Evolutionary conservation across 2,113 vertebrate genomes (phyloP).

Genomic region (Stigmatopora nigra): DNA sequence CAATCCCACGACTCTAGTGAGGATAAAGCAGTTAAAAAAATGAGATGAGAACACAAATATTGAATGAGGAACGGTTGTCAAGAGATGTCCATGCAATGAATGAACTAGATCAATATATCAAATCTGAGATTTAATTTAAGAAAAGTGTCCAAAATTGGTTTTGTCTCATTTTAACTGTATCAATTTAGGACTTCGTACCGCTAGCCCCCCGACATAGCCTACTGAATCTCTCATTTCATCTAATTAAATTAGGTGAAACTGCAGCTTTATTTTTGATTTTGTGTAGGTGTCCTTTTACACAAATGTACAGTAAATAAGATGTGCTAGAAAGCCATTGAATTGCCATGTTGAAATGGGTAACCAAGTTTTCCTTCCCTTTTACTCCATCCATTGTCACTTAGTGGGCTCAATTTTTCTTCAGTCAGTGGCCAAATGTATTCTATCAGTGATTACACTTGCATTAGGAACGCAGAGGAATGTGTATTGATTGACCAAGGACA

Average conservation of each 20-base stretch:
- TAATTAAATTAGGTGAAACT: constrained; percentile 53
- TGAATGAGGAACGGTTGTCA: too few species aligned
- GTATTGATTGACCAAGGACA: constrained; percentile 67
- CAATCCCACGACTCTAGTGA: too few species aligned
- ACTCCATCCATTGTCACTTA: constrained; percentile 59
- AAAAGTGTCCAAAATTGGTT: constrained; percentile 4
- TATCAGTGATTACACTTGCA: constrained; percentile 66
- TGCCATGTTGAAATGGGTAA: constrained; percentile 44
- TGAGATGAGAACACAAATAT: too few species aligned
- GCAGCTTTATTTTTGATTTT: constrained; percentile 44
- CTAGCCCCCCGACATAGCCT: constrained; percentile 16
- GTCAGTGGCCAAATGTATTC: constrained; percentile 55
- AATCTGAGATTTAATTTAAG: constrained; percentile 2
- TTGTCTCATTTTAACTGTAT: constrained; percentile 1
- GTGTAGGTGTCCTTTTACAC: constrained; percentile 54
- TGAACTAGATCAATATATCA: neutral
- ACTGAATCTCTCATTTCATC: constrained; percentile 27
- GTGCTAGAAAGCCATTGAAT: constrained; percentile 35
- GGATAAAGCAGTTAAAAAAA: too few species aligned
- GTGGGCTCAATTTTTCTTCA: constrained; percentile 25
- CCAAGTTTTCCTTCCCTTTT: constrained; percentile 48
- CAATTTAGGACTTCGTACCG: neutral
- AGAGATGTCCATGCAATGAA: neutral
- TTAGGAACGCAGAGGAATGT: constrained; percentile 67
- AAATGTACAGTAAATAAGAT: constrained; percentile 32